Evolutionary conservation across 1,140 invertebrate species (phyloP).

Genomic region (Leptoteleia sp.): DNA sequence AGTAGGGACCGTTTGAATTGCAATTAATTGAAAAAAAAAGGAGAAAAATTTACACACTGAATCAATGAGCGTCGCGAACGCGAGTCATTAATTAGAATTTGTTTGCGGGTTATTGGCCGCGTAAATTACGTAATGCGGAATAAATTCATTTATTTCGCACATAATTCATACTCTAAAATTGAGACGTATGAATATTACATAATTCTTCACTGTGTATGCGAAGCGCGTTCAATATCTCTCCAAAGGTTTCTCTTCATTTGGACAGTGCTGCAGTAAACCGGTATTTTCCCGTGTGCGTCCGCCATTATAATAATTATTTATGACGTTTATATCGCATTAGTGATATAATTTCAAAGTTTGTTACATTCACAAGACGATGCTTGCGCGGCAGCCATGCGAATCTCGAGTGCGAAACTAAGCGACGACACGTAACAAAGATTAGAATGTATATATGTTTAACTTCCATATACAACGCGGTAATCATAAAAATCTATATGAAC

Average conservation of each 20-base stretch:
- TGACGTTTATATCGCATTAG: conserved; percentile 76
- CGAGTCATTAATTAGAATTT: conserved; percentile 41
- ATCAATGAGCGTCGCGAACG: background rate
- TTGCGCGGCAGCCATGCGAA: conserved; percentile 54
- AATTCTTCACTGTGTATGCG: conserved; percentile 60
- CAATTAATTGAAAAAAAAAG: too few relatives aligned
- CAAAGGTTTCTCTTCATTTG: conserved; percentile 68
- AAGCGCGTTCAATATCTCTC: conserved; percentile 66
- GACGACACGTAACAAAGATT: conserved; percentile 63
- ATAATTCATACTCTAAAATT: conserved; percentile 60
- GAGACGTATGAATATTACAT: conserved; percentile 62
- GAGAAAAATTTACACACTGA: too few relatives aligned
- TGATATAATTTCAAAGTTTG: conserved; percentile 79
- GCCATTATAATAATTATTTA: conserved; percentile 78
- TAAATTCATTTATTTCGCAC: conserved; percentile 57
- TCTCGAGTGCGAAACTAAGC: conserved; percentile 63
- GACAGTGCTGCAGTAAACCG: conserved; percentile 63
- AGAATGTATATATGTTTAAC: conserved; percentile 59
- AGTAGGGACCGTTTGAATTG: too few relatives aligned
- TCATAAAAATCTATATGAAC: conserved; percentile 50
- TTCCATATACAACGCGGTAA: conserved; percentile 39
- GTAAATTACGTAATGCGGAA: conserved; percentile 44
- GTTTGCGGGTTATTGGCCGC: conserved; percentile 29
- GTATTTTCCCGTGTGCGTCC: conserved; percentile 67
- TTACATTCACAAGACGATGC: conserved; percentile 66